These are phyloP conservation scores for Drosophila gunungcola DNA, from an alignment of 1,140 invertebrate species.

Conservation along the genomic window DNA sequence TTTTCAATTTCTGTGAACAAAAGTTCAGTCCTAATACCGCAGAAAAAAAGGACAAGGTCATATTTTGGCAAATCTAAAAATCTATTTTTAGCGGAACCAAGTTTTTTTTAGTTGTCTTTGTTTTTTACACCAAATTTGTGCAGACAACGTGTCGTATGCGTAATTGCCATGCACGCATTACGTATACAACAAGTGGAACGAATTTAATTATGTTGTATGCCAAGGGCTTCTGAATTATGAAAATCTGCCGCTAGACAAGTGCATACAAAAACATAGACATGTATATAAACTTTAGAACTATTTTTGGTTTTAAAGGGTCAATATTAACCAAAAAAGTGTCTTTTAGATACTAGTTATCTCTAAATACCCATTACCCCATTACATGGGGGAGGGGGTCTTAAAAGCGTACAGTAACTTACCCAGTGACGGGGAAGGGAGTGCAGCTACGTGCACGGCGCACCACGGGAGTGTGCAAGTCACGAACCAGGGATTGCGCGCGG, in stretches of 20 bases:
- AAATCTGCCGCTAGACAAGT: not conserved
- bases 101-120: not conserved
- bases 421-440: slow-evolving; percentile 85
- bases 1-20: too few relatives aligned
- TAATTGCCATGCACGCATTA: not conserved
- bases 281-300: not conserved
- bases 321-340: not conserved
- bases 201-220: slow-evolving; percentile 2
- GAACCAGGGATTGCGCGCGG: slow-evolving; percentile 90
- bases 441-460: slow-evolving; percentile 88
- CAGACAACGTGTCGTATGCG: slow-evolving; percentile 21
- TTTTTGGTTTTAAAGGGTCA: not conserved
- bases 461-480: slow-evolving; percentile 89
- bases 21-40: too few relatives aligned
- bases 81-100: not conserved
- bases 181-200: not conserved
- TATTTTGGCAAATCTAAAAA: too few relatives aligned
- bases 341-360: too few relatives aligned
- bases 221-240: not conserved
- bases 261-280: not conserved
- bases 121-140: not conserved
- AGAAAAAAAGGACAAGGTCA: too few relatives aligned
- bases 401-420: slow-evolving; percentile 53
- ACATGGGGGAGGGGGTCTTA: too few relatives aligned
- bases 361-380: too few relatives aligned